Evolutionary conservation across 2,113 vertebrate species (phyloP).

Genomic region (Grallaria varia): DNA sequence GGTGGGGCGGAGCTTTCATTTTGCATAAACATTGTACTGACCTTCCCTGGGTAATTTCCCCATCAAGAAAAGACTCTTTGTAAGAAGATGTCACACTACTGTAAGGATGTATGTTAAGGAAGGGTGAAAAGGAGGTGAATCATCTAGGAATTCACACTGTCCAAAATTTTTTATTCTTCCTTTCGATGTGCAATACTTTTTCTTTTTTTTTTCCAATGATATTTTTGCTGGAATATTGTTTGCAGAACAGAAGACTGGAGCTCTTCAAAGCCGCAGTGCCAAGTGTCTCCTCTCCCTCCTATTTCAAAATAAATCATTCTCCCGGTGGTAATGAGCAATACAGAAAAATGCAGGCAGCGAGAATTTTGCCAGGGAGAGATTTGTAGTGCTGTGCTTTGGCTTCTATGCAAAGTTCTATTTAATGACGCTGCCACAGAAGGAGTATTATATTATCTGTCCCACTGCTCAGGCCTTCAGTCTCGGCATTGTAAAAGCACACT

Average conservation of each 20-base stretch:
- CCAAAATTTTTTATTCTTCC: neutral
- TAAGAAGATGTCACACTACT: neutral
- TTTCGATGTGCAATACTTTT: neutral
- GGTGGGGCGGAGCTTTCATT: neutral
- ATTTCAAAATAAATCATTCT: constrained; percentile 64
- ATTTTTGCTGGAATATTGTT: constrained; percentile 50
- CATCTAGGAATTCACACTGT: neutral
- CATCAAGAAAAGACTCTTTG: neutral
- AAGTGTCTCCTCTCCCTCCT: constrained; percentile 41
- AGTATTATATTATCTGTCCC: constrained; percentile 65
- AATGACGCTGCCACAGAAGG: constrained; percentile 64
- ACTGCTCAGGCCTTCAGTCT: constrained; percentile 46
- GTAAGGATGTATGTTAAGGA: neutral
- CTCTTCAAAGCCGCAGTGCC: neutral
- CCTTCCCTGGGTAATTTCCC: neutral
- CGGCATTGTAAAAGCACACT: constrained; percentile 18
- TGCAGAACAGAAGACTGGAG: constrained; percentile 46
- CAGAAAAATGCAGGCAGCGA: constrained; percentile 51
- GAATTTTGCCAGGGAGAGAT: constrained; percentile 42
- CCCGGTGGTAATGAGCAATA: constrained; percentile 50
- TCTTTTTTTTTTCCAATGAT: neutral
- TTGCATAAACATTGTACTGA: constrained; percentile 18
- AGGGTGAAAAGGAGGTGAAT: neutral
- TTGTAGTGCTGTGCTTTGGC: constrained; percentile 57
- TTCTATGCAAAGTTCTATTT: constrained; percentile 62